Base-by-base conservation (phyloP, 2,888 invertebrate genomes). In the Aleiodes testaceus region DNA sequence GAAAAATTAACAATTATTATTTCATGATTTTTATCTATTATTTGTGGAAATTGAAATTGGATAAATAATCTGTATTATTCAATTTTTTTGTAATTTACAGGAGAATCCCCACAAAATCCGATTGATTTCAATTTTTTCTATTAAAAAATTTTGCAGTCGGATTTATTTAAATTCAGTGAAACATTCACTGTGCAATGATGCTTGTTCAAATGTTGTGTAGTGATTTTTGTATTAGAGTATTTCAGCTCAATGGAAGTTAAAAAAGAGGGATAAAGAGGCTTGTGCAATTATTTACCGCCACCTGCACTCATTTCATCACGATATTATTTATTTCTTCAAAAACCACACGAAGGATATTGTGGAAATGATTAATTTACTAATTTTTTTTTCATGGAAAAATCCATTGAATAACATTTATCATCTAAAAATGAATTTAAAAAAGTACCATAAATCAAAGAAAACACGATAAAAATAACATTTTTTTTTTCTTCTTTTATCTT, bases 261-360 rank as follows among this genome's bases (percentile, higher is more conserved):
- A 26, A 44, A 68, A 47, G 50, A 70, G 75, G 67, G 73, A 72
- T 72, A 69, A 42, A 74, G 52, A 65, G 42, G 69, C 49, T 82
- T 82, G 79, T 79, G 79, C 79, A 82, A 82, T 79, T 80, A 81
- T 81, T 74, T 77, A 73, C 80, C 74, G 79, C 82, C 81, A 82
- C 82, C 82, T 82, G 82, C 80, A 80, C 79, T 81, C 78, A 75
- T 82, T 82, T 82, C 82, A 77, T 79, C 82, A 82, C 74, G 64
- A 74, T 66, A 73, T 36, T 36, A 73, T 6, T 36, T 36, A 9
- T 36, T 7, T 36, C 75, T 81, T 79, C 79, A 79, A 78, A 75
- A 74, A 74, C 36, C 7, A 1, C 14, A 14, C 55, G 22, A 59
- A 59, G n/a, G n/a, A 36, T 18, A 61, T 53, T 68, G 72, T 72